A percentile compares a stretch with the other conserved stretches of the same genome.
Conservation (phyloP, 2,888 invertebrate genomes). For the Eilema caniola region DNA sequence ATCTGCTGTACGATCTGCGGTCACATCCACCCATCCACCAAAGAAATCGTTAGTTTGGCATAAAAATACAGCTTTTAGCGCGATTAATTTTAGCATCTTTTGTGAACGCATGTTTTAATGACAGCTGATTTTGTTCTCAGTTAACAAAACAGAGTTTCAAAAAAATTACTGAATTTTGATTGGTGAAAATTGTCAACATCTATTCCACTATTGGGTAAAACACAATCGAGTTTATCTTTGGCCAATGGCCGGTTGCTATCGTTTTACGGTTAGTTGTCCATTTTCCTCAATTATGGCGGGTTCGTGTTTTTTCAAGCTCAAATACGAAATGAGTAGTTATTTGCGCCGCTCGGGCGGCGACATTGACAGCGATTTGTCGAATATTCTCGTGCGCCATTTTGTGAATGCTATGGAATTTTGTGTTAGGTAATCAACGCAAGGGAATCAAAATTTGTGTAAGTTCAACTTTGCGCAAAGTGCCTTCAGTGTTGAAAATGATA, state of each 20-base stretch:
- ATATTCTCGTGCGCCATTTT: constrained; percentile 85
- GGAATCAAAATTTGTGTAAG: constrained; percentile 69
- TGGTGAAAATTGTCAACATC: constrained; percentile 12
- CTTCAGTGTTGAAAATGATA: constrained; percentile 56
- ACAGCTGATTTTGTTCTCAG: constrained; percentile 38
- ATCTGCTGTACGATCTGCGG: too few species aligned
- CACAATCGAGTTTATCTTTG: fast-evolving
- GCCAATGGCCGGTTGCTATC: constrained; percentile 41
- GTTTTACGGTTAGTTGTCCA: constrained; percentile 57
- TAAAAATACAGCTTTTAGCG: not conserved
- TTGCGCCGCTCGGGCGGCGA: constrained; percentile 82
- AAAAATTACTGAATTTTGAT: constrained; percentile 13
- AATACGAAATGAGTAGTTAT: constrained; percentile 84
- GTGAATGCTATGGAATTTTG: constrained; percentile 78
- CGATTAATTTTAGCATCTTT: not conserved
- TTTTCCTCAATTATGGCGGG: constrained; percentile 79
- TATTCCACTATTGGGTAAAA: constrained; percentile 32
- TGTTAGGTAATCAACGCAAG: constrained; percentile 76
- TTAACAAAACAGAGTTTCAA: not conserved
- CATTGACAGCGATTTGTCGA: constrained; percentile 84
- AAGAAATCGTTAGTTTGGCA: too few species aligned
- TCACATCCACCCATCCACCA: too few species aligned
- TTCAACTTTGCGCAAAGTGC: constrained; percentile 63
- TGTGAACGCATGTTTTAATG: constrained; percentile 43
- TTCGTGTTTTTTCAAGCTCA: constrained; percentile 84